Base-by-base conservation (phyloP, 2,113 vertebrate species). In the Eurypyga helias region DNA sequence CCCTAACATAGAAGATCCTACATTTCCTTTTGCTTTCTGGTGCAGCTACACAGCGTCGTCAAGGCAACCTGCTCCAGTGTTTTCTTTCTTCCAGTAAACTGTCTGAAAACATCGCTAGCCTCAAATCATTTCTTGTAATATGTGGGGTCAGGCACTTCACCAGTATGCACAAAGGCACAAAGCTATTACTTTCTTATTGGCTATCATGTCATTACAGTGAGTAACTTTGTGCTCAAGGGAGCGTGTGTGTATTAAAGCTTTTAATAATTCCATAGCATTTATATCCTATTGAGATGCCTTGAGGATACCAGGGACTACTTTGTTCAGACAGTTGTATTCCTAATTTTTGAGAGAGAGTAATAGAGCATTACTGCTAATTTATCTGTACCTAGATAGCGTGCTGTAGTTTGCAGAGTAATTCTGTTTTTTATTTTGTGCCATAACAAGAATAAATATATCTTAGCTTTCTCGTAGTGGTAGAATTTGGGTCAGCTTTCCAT, bases 61-160 rank as follows among this genome's bases (percentile, higher is more conserved):
- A 98, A 98, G 98, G 98, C 94, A 98, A 98, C 98, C 64, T 80
- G 58, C 87, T 96, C 67, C 18, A 3, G 33, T 83, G 52, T 93
- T 94, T 96, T 95, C 70, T 92, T 65, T 87, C 49, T 78, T 94
- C 49, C 75, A 73, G 78, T 95, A 97, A 98, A 95, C 94, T 95
- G 67, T 93, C 93, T 94, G 87, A 65, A 93, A 95, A 45, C 89
- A 94, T 80, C 8, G 4, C 94, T 83, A 89, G 77, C 69, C 65
- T 87, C 87, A 93, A 86, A 60, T 96, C 57, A 80, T 96, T 85
- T 87, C 72, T 93, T 62, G 55, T 73, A 96, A 89, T 82, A 75
- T 62, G 49, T 51, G 48, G 78, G 90, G 93, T 97, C 96, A 98
- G 91, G 67, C 52, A 48, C 61, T 65, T 93, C 86, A 75, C 86